These are phyloP conservation scores for Numida meleagris DNA, from an alignment of 2,113 vertebrate species.

Conservation along the genomic window DNA sequence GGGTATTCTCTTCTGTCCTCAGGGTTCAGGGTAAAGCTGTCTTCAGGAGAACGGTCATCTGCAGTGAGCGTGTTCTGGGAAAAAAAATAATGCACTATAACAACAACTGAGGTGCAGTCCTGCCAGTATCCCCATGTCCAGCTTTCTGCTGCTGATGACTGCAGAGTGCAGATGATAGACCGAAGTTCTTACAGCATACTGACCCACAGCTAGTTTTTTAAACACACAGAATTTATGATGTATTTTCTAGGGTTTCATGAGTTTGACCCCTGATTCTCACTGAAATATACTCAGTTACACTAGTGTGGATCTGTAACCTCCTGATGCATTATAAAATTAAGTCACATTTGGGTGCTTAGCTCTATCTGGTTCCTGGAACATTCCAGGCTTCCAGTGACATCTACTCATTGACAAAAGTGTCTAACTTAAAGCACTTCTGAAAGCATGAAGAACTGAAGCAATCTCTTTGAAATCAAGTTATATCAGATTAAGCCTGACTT, in stretches of 20 bases:
- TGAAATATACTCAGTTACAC: neutral
- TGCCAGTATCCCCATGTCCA: neutral
- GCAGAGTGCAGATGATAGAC: neutral
- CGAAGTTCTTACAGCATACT: neutral
- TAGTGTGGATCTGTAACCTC: neutral
- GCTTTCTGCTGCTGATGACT: neutral
- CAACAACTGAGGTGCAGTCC: neutral
- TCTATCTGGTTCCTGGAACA: neutral
- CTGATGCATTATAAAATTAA: neutral
- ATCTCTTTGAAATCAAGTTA: neutral
- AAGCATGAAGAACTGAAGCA: neutral
- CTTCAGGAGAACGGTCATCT: constrained; percentile 76
- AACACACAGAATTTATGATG: neutral
- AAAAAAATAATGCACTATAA: neutral
- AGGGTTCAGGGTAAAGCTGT: constrained; percentile 75
- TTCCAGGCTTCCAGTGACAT: neutral
- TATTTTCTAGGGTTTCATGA: neutral
- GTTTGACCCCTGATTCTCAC: neutral
- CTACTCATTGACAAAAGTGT: neutral
- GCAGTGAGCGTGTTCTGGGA: constrained; percentile 80
- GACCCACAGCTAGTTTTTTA: accelerated
- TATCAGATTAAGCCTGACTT: neutral
- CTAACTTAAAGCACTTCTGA: neutral
- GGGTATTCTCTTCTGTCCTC: constrained; percentile 75
- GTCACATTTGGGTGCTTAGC: neutral